Base-by-base conservation (phyloP, 1,140 invertebrate genomes). In the Drosophila virilis region DNA sequence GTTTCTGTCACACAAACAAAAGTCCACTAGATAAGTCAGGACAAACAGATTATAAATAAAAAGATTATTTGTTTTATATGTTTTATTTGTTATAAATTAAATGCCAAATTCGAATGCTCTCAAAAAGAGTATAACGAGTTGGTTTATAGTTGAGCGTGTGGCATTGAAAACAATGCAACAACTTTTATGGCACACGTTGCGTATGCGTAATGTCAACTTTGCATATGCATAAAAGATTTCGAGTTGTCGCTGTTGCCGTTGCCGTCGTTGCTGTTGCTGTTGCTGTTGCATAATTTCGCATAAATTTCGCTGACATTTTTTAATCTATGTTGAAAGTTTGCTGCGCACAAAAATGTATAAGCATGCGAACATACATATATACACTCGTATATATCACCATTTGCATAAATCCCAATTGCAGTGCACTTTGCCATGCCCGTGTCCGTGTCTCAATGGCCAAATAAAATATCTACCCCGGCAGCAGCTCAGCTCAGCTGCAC, bases 361-460 rank as follows among this genome's bases (percentile, higher is more conserved):
- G 46, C 54, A 57, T 6, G 62, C 4, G 37, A n/a, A 72, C 12
- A 50, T n/a, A n/a, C n/a, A n/a, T 12, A 33, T 22, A 38, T 37
- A 32, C 62, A 52, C 33, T 48, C 61, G 77, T 76, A 79, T 86
- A 82, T 88, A 79, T 69, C 69, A 79, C 50, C 77, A 88, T 88
- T 88, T 88, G 73, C 84, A 88, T 89, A 88, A 89, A 88, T 88
- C 83, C 83, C 83, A 89, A 89, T 88, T 89, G 84, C 83, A 82
- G 74, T 88, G 83, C 83, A 88, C 84, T 88, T 89, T 83, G 68
- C 69, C 77, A 67, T 72, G 46, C 22, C 66, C 65, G 67, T 89
- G 17, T 17, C 17, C 17, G 17, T 17, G 83, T 88, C 83, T 88
- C 83, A 89, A 88, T 88, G 83, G 83, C 83, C 83, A 88, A 88